Evolutionary conservation across 2,113 vertebrate species (phyloP), one percentile per base, ranked within the genome.

Genomic region (Sander vitreus): DNA sequence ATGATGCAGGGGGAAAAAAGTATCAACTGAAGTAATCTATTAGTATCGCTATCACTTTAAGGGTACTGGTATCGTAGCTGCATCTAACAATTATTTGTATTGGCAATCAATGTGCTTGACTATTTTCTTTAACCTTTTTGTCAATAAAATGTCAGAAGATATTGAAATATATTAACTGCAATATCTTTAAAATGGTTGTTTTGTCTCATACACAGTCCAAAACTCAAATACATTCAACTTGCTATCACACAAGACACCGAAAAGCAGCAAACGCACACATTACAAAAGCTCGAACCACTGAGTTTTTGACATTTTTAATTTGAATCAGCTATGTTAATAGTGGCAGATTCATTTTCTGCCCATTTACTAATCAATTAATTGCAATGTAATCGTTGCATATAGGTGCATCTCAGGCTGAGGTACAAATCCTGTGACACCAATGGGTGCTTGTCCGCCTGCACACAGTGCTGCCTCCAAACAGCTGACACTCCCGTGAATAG

Each of bases 401-500:
- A 43, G 39, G 39, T 43, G 2, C 39, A 43, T 43, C 10, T 43
- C 39, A 43, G 39, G 18, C 21, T 11, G 50, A 57, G 43, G 59
- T 63, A 8, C 5, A 57, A 63, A 39, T 36, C 19, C 23, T 54
- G 11, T 11, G 19, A 59, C 72, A 80, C 53, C 21, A 15, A 12
- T 2, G 3, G 50, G 6, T 50, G 43, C 15, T 51, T 1, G 58
- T 54, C 45, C 43, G 58, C 5, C 33, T 33, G 33, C 39, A 43
- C 39, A 3, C 39, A 43, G 9, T 43, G 39, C 39, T 43, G 39
- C 39, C 39, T 43, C 39, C 27, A 33, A 79, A 55, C 73, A 76
- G 71, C 81, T 62, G 62, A 73, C 51, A 30, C 62, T 60, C 62
- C 55, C 5, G 5, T 48, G 59, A 66, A 73, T 1, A 60, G 74